These are phyloP conservation scores for Dermatemys mawii DNA, from an alignment of 2,113 vertebrate genomes.

Conservation along the genomic window DNA sequence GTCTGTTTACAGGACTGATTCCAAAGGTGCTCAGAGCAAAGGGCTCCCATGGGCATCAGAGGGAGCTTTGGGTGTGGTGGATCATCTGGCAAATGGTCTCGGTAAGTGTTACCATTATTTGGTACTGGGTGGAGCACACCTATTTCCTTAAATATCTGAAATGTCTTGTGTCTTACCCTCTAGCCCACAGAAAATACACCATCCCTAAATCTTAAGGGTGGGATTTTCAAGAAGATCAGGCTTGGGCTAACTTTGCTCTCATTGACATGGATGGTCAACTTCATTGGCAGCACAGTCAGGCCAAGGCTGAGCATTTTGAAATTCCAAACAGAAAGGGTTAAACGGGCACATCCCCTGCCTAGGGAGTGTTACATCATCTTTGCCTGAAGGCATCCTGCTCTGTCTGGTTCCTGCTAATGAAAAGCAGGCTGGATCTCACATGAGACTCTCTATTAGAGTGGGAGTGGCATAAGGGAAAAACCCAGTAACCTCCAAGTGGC, in stretches of 20 bases:
- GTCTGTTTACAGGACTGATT: background rate
- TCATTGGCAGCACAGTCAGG: accelerated
- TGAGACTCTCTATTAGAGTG: background rate
- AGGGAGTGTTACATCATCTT: accelerated
- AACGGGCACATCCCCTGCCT: background rate
- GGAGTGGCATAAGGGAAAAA: slow-evolving; percentile 3
- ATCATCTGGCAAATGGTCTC: accelerated
- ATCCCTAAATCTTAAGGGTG: accelerated
- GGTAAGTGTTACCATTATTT: background rate
- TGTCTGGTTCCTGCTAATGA: accelerated
- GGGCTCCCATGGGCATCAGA: accelerated
- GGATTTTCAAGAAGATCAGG: accelerated
- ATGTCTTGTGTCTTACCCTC: accelerated
- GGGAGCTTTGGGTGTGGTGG: background rate
- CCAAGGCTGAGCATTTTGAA: accelerated
- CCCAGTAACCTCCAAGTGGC: background rate
- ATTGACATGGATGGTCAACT: accelerated
- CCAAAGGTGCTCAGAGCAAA: background rate
- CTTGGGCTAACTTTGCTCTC: background rate
- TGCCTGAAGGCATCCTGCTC: background rate
- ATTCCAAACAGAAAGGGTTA: background rate
- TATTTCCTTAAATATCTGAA: accelerated
- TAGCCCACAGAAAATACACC: accelerated
- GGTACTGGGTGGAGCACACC: accelerated
- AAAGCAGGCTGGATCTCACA: background rate